Evolutionary conservation across 2,113 vertebrate genomes (phyloP).

Genomic region (Microtus richardsoni): DNA sequence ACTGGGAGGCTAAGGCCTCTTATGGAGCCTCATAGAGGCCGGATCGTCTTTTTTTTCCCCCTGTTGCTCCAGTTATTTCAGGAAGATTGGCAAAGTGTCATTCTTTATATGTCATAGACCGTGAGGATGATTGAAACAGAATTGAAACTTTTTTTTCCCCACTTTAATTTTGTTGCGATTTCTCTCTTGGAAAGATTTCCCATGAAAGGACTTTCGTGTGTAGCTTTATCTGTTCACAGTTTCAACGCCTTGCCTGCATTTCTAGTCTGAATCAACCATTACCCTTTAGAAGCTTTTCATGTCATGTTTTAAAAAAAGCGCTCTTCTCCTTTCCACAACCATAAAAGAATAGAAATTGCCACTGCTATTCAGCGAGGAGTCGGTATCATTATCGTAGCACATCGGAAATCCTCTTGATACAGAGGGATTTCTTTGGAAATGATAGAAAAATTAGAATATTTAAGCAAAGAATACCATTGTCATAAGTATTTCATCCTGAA

Average conservation of each 20-base stretch:
- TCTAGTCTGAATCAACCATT: constrained; percentile 63
- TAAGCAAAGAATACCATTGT: constrained; percentile 69
- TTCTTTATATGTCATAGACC: not conserved
- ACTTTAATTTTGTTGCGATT: constrained; percentile 67
- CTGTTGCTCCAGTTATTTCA: not conserved
- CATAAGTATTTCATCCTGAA: constrained; percentile 63
- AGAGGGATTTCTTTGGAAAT: constrained; percentile 69
- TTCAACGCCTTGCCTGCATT: constrained; percentile 66
- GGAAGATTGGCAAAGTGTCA: not conserved
- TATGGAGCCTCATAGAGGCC: not conserved
- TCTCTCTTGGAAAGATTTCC: constrained; percentile 63
- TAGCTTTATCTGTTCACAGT: constrained; percentile 48
- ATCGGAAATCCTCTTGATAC: constrained; percentile 64
- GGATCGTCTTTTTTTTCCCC: not conserved
- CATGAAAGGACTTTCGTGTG: constrained; percentile 55
- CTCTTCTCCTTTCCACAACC: constrained; percentile 17
- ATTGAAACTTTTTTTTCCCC: constrained; percentile 44
- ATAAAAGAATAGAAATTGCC: constrained; percentile 61
- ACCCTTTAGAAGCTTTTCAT: constrained; percentile 71
- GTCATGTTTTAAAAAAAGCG: constrained; percentile 21
- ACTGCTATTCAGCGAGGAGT: constrained; percentile 59
- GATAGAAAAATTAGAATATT: constrained; percentile 73
- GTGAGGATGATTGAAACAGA: constrained; percentile 5
- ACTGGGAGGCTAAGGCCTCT: not conserved
- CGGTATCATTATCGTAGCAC: constrained; percentile 52